Base-by-base conservation (phyloP, 2,797 vertebrate species). In the Aeoliscus strigatus region DNA sequence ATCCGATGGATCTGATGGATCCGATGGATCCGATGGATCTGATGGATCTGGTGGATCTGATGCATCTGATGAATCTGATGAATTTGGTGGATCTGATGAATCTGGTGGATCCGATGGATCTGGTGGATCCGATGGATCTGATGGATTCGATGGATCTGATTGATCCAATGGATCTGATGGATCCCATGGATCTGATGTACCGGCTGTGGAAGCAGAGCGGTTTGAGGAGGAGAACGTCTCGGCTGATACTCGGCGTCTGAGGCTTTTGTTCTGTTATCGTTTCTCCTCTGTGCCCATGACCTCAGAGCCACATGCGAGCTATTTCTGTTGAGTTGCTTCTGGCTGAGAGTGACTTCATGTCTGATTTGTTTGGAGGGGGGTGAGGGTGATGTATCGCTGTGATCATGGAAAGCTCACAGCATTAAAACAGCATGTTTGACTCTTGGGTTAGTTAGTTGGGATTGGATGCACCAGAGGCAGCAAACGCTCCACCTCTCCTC, bases 261-360 rank as follows among this genome's bases (percentile, higher is more conserved):
- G 64, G 59, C 68, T 65, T 49, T 59, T 23, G 17, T 64, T 75
- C 69, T 76, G 77, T 76, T 83, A 81, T 81, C 79, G 33, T 79
- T 77, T 54, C 70, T 41, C 37, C n/a, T n/a, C n/a, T n/a, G n/a
- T 69, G 65, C 56, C 62, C 65, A 75, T 79, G 80, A 83, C 70
- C 77, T 81, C 80, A 82, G 34, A 80, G 52, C 71, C 75, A 78
- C 82, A 81, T 73, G 72, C 61, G 33, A 64, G 74, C 69, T 80
- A 80, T 83, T 79, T 80, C 53, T 74, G 75, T 76, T 45, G 38
- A 66, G 14, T 75, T 65, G 78, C 78, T 74, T 70, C 61, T 68
- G 72, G 77, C 77, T 72, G 44, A 70, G 62, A 57, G 72, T 83
- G 79, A 83, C 74, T 75, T 80, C 74, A 85, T 85, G 80, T 85